Conservation (phyloP, 2,797 vertebrate species). For the Mionectes olivaceus region DNA sequence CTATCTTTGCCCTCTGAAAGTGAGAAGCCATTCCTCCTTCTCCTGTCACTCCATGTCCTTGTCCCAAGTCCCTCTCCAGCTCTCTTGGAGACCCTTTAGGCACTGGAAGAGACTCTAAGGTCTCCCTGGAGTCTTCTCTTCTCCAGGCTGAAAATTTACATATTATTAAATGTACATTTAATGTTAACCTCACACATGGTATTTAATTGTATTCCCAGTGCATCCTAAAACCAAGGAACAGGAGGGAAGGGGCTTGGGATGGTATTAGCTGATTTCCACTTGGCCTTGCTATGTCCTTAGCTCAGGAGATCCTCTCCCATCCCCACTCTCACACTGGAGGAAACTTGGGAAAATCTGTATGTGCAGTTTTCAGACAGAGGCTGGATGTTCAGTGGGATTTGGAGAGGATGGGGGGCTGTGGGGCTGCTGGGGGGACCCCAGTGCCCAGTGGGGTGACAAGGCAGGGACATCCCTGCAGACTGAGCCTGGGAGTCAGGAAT, state of each 20-base stretch:
- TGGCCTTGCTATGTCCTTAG: neutral
- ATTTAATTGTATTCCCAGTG: neutral
- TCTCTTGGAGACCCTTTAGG: neutral
- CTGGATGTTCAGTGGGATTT: accelerated
- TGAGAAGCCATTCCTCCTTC: neutral
- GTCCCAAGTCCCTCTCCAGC: neutral
- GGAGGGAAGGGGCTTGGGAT: neutral
- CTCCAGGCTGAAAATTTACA: neutral
- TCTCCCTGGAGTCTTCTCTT: neutral
- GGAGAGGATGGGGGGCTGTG: neutral
- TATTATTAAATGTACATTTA: neutral
- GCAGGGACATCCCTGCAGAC: accelerated
- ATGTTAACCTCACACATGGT: neutral
- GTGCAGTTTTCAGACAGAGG: neutral
- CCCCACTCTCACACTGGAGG: accelerated
- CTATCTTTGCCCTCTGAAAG: neutral
- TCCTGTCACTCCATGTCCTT: neutral
- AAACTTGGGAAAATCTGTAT: accelerated
- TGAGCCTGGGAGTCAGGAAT: neutral
- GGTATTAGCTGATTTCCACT: neutral
- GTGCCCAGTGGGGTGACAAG: accelerated
- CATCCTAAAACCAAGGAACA: neutral
- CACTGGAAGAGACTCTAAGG: neutral
- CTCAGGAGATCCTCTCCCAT: neutral
- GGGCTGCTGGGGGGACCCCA: neutral